Base-by-base conservation (phyloP, 2,888 invertebrate genomes). In the Prosopocoilus inquinatus region DNA sequence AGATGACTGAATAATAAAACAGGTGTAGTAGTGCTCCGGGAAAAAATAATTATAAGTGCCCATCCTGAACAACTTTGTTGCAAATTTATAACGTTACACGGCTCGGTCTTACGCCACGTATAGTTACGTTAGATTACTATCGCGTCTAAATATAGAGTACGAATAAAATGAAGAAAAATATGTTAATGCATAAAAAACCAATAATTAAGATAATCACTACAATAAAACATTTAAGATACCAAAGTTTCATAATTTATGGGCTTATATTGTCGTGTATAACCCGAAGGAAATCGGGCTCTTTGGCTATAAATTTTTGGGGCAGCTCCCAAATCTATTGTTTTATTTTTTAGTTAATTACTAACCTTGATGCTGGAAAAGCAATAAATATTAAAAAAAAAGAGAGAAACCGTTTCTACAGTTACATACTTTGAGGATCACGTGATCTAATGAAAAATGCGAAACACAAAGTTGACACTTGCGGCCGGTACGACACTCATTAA, bases 191-290 rank as follows among this genome's bases (percentile, higher is more conserved):
- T 51, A 61, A 61, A 61, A 61, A 61, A 59, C 54, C 57, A 61
- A 61, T 59, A 61, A 61, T 61, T 61, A 61, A 61, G 61, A 61
- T 61, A 61, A 61, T 61, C 54, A 53, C 59, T 53, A 57, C 59
- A 41, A 41, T 41, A 41, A 41, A 41, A 41, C 41, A 41, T 41
- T 41, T 41, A 41, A 9, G 41, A 16, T 16, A 11, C 16, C 41
- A 13, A 16, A 41, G 12, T 13, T 41, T 41, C 16, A 41, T 41
- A 41, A 41, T 41, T 41, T 41, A 41, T 15, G 41, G 41, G 15
- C 12, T 41, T 16, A 15, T 41, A 41, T 41, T 41, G 41, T 41
- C 41, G 16, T 41, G 41, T 41, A 41, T 41, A 16, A 41, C 41
- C 41, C 13, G 41, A 16, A 41, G 41, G 41, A 41, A 41, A 41